A percentile compares a stretch with the other conserved stretches of the same genome.
Conservation (phyloP, 2,113 vertebrate species). For the Phalacrocorax aristotelis region DNA sequence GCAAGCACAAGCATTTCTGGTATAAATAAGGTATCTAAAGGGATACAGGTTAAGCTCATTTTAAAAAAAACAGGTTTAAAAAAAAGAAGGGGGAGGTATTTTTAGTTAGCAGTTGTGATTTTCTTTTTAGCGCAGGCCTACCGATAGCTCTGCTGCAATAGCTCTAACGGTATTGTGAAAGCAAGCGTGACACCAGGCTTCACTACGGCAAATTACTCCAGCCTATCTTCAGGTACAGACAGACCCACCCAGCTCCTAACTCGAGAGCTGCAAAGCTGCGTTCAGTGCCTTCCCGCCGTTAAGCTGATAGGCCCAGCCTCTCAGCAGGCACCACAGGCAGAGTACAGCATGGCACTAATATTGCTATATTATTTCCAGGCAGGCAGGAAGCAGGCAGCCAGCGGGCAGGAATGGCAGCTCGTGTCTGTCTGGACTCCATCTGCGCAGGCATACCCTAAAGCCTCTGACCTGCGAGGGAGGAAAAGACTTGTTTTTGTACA, state of each 20-base stretch:
- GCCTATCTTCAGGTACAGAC: not conserved
- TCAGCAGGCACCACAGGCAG: not conserved
- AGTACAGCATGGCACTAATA: not conserved
- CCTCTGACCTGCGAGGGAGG: not conserved
- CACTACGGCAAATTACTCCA: not conserved
- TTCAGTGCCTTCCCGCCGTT: not conserved
- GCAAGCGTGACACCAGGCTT: not conserved
- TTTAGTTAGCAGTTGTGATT: not conserved
- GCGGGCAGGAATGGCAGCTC: rapidly evolving
- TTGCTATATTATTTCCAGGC: not conserved
- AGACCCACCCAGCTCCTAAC: not conserved
- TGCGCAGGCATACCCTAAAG: not conserved
- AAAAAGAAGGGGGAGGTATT: not conserved
- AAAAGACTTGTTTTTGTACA: not conserved
- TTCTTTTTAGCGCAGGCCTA: not conserved
- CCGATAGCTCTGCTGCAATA: not conserved
- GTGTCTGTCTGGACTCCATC: not conserved
- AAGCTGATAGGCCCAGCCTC: not conserved
- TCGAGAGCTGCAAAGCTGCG: not conserved
- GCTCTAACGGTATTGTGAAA: not conserved
- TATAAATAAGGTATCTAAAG: not conserved
- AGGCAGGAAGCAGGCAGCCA: not conserved
- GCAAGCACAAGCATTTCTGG: not conserved
- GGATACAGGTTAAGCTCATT: not conserved
- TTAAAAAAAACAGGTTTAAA: not conserved